These are phyloP conservation scores for Volucella inflata DNA, from an alignment of 2,888 invertebrate species.

Conservation along the genomic window DNA sequence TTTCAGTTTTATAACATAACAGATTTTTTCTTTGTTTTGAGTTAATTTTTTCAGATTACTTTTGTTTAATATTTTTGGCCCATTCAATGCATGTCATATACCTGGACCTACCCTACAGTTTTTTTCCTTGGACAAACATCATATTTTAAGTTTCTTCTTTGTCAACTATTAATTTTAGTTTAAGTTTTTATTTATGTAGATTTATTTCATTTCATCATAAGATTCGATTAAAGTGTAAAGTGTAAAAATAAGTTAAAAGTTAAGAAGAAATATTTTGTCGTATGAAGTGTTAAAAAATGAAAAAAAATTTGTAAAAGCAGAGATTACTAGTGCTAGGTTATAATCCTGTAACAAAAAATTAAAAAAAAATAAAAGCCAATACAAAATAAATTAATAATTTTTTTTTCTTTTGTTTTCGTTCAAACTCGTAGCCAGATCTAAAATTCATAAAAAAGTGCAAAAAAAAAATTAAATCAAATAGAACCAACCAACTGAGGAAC, in stretches of 20 bases:
- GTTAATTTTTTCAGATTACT: slow-evolving; percentile 1
- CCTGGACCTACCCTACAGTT: background rate
- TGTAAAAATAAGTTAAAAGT: slow-evolving; percentile 7
- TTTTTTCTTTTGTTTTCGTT: too few relatives aligned
- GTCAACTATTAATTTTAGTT: background rate
- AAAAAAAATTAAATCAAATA: too few relatives aligned
- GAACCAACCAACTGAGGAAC: too few relatives aligned
- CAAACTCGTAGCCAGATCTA: too few relatives aligned
- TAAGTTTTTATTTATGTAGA: background rate
- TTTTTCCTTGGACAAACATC: slow-evolving; percentile 3
- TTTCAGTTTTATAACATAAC: slow-evolving; percentile 2
- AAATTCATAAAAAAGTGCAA: too few relatives aligned
- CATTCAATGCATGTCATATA: background rate
- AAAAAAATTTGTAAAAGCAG: slow-evolving; percentile 3
- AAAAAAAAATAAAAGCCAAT: slow-evolving; percentile 29
- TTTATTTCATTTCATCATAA: background rate
- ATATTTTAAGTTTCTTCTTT: background rate
- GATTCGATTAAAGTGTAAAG: slow-evolving; percentile 16
- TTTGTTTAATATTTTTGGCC: background rate
- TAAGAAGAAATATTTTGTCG: background rate
- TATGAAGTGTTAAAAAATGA: slow-evolving; percentile 5
- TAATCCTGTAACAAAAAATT: slow-evolving; percentile 6
- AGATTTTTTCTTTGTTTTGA: slow-evolving; percentile 12
- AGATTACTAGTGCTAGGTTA: too few relatives aligned
- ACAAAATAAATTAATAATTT: background rate